phyloP scores from a whole-genome alignment of 2,888 invertebrate genomes.

The Melipona beecheii region DNA sequence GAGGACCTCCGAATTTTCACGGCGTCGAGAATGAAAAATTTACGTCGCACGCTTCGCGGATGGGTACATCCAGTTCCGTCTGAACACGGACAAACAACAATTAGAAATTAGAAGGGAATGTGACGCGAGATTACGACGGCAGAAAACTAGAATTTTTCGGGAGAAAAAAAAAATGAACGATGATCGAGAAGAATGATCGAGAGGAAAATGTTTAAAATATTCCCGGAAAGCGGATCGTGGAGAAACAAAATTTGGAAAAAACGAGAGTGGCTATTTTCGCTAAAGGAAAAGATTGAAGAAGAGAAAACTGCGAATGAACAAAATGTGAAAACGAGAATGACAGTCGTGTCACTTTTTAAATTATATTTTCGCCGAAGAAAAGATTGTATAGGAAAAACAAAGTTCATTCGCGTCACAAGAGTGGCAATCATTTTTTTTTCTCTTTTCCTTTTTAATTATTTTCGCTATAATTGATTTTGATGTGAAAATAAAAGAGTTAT shows the following conservation, averaged over 20 bases:
- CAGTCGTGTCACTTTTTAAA: too few relatives aligned
- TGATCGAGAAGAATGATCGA: background rate
- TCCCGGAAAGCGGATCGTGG: background rate
- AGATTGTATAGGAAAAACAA: too few relatives aligned
- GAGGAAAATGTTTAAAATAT: background rate
- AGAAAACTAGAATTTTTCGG: background rate
- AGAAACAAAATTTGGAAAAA: background rate
- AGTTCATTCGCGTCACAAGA: too few relatives aligned
- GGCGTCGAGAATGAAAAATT: constrained; percentile 32
- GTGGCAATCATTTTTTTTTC: too few relatives aligned
- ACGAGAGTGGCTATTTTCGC: background rate
- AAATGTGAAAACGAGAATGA: too few relatives aligned
- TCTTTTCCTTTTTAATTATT: background rate
- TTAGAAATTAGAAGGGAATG: background rate
- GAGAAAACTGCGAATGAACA: too few relatives aligned
- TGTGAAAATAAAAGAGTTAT: background rate
- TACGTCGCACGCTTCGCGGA: background rate
- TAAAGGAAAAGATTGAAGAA: background rate
- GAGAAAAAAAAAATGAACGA: background rate
- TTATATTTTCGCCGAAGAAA: too few relatives aligned
- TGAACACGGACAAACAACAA: background rate
- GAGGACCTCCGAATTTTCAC: constrained; percentile 27
- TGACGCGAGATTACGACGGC: background rate
- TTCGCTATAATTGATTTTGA: background rate
- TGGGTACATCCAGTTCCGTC: background rate